Percentiles rank a stretch among this genome's conserved stretches.
Conservation (phyloP, 2,888 invertebrate genomes). For the Seladonia tumulorum region DNA sequence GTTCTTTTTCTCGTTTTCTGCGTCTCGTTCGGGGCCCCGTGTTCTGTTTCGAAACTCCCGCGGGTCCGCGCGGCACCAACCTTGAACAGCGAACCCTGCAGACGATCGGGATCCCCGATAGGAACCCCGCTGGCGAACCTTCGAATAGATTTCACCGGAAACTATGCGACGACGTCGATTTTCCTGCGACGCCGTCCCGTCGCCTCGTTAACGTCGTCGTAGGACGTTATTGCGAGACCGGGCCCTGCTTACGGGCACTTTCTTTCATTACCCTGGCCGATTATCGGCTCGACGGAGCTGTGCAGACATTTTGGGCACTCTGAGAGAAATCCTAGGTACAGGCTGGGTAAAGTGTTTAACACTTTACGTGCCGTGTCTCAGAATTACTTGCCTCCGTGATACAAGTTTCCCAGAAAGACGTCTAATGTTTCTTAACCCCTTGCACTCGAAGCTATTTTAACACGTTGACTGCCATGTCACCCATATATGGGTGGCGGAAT, state of each 20-base stretch:
- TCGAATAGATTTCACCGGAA: conserved; percentile 29
- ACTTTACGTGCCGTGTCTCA: no score
- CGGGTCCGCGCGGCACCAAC: background rate
- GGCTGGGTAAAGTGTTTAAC: background rate
- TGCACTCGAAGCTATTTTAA: no score
- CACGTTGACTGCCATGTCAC: no score
- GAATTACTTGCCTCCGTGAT: no score
- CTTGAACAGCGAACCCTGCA: background rate
- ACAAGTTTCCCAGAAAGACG: no score
- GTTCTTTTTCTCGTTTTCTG: background rate
- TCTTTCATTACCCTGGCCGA: background rate
- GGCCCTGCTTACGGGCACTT: background rate
- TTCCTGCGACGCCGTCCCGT: background rate
- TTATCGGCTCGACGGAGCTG: background rate
- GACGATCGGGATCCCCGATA: conserved; percentile 38
- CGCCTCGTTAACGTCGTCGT: background rate
- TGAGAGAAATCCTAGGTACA: background rate
- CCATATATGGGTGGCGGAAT: no score
- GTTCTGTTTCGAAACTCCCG: conserved; percentile 30
- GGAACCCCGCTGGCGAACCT: conserved; percentile 35
- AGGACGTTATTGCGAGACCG: background rate
- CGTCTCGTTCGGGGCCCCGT: background rate
- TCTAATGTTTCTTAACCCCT: no score
- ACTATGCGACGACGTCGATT: conserved; percentile 17
- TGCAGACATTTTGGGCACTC: background rate